Evolutionary conservation across 2,113 vertebrate genomes (phyloP), one percentile per base, ranked within the genome.

Genomic region (Tupaia tana): DNA sequence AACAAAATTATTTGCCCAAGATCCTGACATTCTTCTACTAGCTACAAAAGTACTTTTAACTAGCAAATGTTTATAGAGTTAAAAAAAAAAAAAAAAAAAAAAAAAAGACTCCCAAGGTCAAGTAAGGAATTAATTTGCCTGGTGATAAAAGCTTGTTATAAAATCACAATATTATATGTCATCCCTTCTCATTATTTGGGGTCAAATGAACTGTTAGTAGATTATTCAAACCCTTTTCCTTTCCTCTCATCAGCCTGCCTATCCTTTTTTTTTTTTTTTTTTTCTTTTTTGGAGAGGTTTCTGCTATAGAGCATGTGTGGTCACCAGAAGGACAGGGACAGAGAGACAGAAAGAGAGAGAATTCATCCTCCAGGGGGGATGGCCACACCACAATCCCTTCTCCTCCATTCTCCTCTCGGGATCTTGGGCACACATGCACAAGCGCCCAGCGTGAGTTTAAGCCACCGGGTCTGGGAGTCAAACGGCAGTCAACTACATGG

Each of bases 11-110:
- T 73, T 75, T 73, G 22, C 9, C 34, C 18, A 74, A 31, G 61
- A 93, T 84, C 64, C 67, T 67, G 73, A 88, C 8, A 91, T 77
- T 93, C 22, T n/a, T 81, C 86, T 82, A 52, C 52, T 54, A 87
- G 52, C 27, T 54, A 63, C 22, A 86, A 22, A 56, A 69, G 43
- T 34, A 71, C 27, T 70, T 84, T 91, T 52, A 84, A 78, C 6
- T 56, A 19, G 14, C 12, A 61, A 73, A 63, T 79, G 24, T 82
- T 86, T 89, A n/a, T 69, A 89, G n/a, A 79, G 63, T 88, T 43
- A 43, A 9, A 59, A 88, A 75, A 88, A 29, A 7, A 31, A 83
- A 94, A 59, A 43, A 9, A 59, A 88, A 75, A 88, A 29, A 7
- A 31, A 83, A 94, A 59, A 86, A 56, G 29, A 29, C 7, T 43